Percentiles rank a stretch among this genome's conserved stretches.
Evolutionary conservation across 2,888 invertebrate species (phyloP).

Genomic region (Meghimatium bilineatum): DNA sequence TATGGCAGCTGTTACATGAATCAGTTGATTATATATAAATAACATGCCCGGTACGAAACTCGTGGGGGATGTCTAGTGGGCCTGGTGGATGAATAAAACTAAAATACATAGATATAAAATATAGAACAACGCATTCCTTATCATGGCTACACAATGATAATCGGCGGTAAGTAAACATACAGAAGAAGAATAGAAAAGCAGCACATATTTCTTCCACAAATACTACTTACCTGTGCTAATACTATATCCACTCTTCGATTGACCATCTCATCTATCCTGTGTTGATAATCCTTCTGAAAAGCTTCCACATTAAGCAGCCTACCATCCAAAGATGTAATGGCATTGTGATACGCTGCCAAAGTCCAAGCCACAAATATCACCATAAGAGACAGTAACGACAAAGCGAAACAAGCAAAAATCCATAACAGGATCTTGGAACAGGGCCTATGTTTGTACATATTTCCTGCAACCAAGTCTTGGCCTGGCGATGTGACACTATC

Average conservation of each 20-base stretch:
- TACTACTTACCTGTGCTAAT: slow-evolving; percentile 29
- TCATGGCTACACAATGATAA: too few species aligned
- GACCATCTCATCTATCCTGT: slow-evolving; percentile 16
- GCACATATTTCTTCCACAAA: too few species aligned
- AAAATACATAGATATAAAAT: too few species aligned
- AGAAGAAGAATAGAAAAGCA: too few species aligned
- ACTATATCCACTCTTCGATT: slow-evolving; percentile 16
- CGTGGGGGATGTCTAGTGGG: too few species aligned
- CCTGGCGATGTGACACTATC: neutral
- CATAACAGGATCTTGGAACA: slow-evolving; percentile 55
- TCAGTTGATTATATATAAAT: too few species aligned
- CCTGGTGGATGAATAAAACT: too few species aligned
- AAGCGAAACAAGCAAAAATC: slow-evolving; percentile 55
- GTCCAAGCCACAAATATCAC: slow-evolving; percentile 56
- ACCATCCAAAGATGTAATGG: slow-evolving; percentile 52
- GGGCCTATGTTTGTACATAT: slow-evolving; percentile 18
- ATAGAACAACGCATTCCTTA: too few species aligned
- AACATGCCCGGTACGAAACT: too few species aligned
- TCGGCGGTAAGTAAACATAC: too few species aligned
- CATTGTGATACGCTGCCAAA: slow-evolving; percentile 52
- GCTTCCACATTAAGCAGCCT: slow-evolving; percentile 50
- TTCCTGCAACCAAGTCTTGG: neutral
- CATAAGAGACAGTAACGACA: slow-evolving; percentile 53
- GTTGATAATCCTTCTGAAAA: slow-evolving; percentile 37
- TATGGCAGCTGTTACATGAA: too few species aligned